These are phyloP conservation scores for Flexamia atlantica DNA, from an alignment of 2,888 invertebrate genomes.

Conservation along the genomic window DNA sequence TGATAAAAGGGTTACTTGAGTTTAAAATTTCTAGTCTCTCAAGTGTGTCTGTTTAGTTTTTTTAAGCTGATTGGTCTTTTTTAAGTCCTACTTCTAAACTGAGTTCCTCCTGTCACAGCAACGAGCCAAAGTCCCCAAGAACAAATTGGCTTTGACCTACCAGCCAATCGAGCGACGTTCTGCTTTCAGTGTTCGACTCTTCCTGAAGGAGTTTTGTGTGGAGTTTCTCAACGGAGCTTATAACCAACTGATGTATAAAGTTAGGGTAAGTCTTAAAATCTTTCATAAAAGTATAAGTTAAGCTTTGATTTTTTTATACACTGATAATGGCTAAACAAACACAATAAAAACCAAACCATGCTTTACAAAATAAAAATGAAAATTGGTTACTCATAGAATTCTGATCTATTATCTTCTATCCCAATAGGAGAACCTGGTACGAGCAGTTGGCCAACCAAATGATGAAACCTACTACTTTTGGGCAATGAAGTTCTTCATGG, in stretches of 20 bases:
- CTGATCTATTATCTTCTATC: no score
- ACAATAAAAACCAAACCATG: no score
- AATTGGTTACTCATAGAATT: no score
- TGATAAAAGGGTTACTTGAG: no score
- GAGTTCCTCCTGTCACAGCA: conserved; percentile 72
- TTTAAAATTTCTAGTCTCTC: no score
- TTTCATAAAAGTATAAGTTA: no score
- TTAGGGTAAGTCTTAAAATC: conserved; percentile 81
- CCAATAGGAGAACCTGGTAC: conserved; percentile 74
- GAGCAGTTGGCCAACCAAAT: conserved; percentile 83
- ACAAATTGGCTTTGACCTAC: conserved; percentile 84
- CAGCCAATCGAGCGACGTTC: conserved; percentile 85
- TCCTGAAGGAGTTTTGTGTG: conserved; percentile 95
- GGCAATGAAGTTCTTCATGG: conserved; percentile 97
- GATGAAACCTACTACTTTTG: conserved; percentile 97
- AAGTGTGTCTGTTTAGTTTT: no score
- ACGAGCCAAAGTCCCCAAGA: conserved; percentile 85
- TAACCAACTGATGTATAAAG: conserved; percentile 93
- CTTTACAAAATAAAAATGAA: no score
- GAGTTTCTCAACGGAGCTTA: conserved; percentile 95
- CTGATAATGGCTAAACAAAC: no score
- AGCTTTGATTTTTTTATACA: no score
- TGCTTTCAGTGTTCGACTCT: conserved; percentile 91
- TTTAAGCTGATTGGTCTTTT: no score
- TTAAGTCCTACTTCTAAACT: no score